phyloP scores from a whole-genome alignment of 2,797 vertebrate species.

The Aplochiton taeniatus region DNA sequence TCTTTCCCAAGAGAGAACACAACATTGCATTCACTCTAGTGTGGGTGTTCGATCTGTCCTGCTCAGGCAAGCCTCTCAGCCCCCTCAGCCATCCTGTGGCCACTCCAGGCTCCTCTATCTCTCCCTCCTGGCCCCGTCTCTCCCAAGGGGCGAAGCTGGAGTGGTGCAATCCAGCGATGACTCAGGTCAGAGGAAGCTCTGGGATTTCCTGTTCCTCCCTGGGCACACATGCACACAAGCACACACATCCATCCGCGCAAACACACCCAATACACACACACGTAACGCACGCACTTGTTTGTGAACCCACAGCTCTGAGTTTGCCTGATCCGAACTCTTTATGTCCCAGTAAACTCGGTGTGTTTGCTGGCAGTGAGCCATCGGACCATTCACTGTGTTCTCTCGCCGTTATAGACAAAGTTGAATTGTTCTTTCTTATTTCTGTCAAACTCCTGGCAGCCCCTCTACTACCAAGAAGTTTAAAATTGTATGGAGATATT shows the following conservation, averaged over 20 bases:
- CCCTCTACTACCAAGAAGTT: no score
- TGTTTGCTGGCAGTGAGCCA: no score
- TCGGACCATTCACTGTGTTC: no score
- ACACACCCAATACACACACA: conserved; percentile 3
- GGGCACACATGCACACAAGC: conserved; percentile 19
- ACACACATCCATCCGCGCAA: conserved; percentile 19
- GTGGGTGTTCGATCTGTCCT: conserved; percentile 7
- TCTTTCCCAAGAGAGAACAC: not conserved
- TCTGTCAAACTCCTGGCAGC: no score
- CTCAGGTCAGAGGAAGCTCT: conserved; percentile 66
- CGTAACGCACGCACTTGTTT: not conserved
- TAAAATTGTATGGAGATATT: no score
- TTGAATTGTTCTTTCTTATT: no score
- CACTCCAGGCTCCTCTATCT: not conserved
- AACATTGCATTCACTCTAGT: not conserved
- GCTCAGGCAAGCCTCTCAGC: conserved; percentile 10
- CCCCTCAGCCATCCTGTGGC: conserved; percentile 4
- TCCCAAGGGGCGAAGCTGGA: conserved; percentile 35
- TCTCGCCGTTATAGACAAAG: no score
- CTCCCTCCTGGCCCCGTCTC: not conserved
- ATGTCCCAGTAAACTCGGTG: no score
- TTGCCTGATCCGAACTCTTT: no score
- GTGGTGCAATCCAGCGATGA: conserved; percentile 54
- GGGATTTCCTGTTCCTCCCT: conserved; percentile 57
- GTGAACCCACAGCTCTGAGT: no score